phyloP scores from a whole-genome alignment of 1,140 invertebrate species.

The Dysdera silvatica region DNA sequence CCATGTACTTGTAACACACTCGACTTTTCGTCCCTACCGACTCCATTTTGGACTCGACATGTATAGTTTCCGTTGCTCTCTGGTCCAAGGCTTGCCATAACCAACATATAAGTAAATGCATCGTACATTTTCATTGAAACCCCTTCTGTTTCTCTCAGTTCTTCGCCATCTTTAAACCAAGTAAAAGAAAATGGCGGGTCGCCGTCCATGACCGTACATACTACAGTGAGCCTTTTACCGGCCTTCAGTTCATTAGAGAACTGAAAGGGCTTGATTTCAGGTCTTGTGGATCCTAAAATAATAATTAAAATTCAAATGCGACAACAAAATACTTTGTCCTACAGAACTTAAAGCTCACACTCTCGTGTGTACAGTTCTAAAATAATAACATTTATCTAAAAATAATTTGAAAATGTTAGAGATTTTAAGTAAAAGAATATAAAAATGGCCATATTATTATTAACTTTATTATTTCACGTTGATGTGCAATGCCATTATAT shows the following conservation, averaged over 20 bases:
- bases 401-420: no score
- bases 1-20: slow-evolving; percentile 1
- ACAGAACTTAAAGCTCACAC: no score
- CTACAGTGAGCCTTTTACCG: neutral
- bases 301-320: no score
- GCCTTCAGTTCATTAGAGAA: neutral
- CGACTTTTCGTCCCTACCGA: slow-evolving; percentile 4
- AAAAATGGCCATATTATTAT: no score
- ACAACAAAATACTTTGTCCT: no score
- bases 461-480: no score
- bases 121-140: neutral
- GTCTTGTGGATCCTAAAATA: no score
- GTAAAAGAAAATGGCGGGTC: slow-evolving; percentile 34
- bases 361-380: no score
- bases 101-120: slow-evolving; percentile 40
- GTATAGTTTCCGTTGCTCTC: slow-evolving; percentile 34
- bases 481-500: no score
- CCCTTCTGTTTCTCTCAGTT: neutral
- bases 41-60: slow-evolving; percentile 26
- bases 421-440: no score
- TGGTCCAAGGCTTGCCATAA: slow-evolving; percentile 8
- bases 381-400: no score
- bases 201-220: slow-evolving; percentile 17
- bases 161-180: slow-evolving; percentile 34
- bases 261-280: neutral